Base-by-base conservation (phyloP, 2,888 invertebrate genomes). In the Congeria kusceri region DNA sequence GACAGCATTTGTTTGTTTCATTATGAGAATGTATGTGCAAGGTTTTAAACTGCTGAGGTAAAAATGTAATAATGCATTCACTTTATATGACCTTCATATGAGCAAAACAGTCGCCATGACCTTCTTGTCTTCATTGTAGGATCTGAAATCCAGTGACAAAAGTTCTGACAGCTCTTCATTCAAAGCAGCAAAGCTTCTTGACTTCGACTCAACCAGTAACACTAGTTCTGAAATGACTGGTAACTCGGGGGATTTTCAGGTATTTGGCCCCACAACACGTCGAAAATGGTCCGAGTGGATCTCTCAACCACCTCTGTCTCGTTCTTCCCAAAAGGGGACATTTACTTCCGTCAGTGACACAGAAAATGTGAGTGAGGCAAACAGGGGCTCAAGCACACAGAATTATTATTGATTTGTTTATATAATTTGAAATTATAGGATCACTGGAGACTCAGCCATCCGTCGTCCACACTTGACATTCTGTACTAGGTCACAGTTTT, bases 281-380 rank as follows among this genome's bases (percentile, higher is more conserved):
- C 95, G 96, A 85, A 96, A 96, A 61, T 96, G 96, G 96, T 96
- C 96, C 4, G 96, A 96, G 91, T 96, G 95, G 95, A 95, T 90
- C 46, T 68, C 88, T 57, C 85, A 84, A 59, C 88, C 89, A 29
- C 79, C 59, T 29, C 69, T 58, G 23, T 75, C 73, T 23, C 65
- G 53, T 32, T 58, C 79, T 46, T 73, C 82, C 11, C 20, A 25
- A 20, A 25, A 25, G 53, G 53, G 53, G 23, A 20, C 20, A 20
- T 23, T 53, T 53, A 56, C 58, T 56, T 49, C 72, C 23, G 69
- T 80, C 39, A 59, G 75, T 28, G 84, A 83, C 58, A 79, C 80
- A 66, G 85, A 85, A 80, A 83, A 85, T 82, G 86, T 85, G 85
- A 83, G 86, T 84, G 53, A 72, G 78, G n/a, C 65, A 27, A 53